Evolutionary conservation across 2,113 vertebrate genomes (phyloP).

Genomic region (Taxidea taxus): DNA sequence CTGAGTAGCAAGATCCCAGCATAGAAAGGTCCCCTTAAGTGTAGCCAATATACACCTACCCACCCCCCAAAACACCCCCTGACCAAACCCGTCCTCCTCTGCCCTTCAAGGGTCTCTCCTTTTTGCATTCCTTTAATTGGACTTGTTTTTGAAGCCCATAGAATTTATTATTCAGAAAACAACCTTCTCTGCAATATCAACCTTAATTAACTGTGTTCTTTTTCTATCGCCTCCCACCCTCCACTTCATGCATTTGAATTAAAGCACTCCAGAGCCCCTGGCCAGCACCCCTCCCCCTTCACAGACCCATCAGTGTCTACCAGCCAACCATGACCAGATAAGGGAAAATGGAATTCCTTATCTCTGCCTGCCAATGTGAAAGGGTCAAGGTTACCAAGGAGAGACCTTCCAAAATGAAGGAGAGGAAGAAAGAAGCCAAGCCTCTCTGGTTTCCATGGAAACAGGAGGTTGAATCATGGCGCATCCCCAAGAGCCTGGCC

Average conservation of each 20-base stretch:
- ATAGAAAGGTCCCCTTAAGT: background rate
- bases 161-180: conserved; percentile 85
- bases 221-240: conserved; percentile 79
- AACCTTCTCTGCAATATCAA: conserved; percentile 81
- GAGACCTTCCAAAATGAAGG: conserved; percentile 83
- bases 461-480: conserved; percentile 82
- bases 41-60: conserved; percentile 1
- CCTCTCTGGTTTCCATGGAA: conserved; percentile 83
- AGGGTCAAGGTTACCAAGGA: conserved; percentile 87
- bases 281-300: conserved; percentile 68
- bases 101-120: conserved; percentile 66
- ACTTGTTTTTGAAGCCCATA: conserved; percentile 74
- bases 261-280: conserved; percentile 65
- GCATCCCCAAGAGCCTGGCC: conserved; percentile 79
- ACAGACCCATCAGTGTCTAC: conserved; percentile 75
- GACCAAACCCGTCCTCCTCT: conserved; percentile 31
- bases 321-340: conserved; percentile 84
- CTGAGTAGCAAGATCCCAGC: conserved; percentile 17
- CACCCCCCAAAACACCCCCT: background rate
- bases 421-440: conserved; percentile 66
- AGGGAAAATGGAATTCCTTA: conserved; percentile 88
- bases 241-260: conserved; percentile 76
- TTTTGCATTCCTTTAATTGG: conserved; percentile 79
- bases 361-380: conserved; percentile 80
- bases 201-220: conserved; percentile 84